These are phyloP conservation scores for Propsilocerus akamusi DNA, from an alignment of 1,140 invertebrate species.

Conservation along the genomic window DNA sequence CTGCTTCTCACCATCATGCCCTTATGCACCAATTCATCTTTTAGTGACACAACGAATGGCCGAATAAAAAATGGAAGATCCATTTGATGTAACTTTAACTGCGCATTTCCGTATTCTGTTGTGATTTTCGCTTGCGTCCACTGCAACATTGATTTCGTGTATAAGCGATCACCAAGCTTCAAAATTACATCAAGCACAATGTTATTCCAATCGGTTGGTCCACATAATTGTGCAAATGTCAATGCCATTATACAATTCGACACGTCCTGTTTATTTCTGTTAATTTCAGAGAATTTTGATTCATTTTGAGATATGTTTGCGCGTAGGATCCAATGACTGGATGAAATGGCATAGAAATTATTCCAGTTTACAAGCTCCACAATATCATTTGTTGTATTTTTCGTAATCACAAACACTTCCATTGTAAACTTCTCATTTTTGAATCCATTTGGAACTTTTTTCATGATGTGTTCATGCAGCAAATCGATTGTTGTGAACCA, in stretches of 20 bases:
- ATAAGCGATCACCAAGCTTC: constrained; percentile 29
- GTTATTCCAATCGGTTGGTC: constrained; percentile 21
- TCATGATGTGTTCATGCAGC: constrained; percentile 14
- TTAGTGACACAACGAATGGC: constrained; percentile 18
- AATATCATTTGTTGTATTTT: constrained; percentile 11
- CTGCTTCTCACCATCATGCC: constrained; percentile 22
- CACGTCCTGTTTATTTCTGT: constrained; percentile 15
- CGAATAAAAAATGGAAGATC: constrained; percentile 8
- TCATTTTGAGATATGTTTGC: constrained; percentile 13
- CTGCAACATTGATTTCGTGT: constrained; percentile 22
- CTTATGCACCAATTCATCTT: constrained; percentile 13
- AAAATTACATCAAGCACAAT: constrained; percentile 26
- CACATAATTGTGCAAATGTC: constrained; percentile 13
- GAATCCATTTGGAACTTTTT: constrained; percentile 14
- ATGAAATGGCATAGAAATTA: constrained; percentile 15
- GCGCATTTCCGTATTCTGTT: neutral
- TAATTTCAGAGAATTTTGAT: constrained; percentile 14
- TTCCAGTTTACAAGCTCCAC: constrained; percentile 12
- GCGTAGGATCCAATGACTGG: constrained; percentile 16
- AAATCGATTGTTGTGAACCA: constrained; percentile 14
- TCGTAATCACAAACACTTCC: constrained; percentile 11
- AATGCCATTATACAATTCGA: constrained; percentile 14
- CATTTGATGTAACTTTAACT: constrained; percentile 14
- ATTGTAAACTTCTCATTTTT: constrained; percentile 12
- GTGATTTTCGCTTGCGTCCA: constrained; percentile 14